Base-by-base conservation (phyloP, 1,140 invertebrate species). In the Mya arenaria region DNA sequence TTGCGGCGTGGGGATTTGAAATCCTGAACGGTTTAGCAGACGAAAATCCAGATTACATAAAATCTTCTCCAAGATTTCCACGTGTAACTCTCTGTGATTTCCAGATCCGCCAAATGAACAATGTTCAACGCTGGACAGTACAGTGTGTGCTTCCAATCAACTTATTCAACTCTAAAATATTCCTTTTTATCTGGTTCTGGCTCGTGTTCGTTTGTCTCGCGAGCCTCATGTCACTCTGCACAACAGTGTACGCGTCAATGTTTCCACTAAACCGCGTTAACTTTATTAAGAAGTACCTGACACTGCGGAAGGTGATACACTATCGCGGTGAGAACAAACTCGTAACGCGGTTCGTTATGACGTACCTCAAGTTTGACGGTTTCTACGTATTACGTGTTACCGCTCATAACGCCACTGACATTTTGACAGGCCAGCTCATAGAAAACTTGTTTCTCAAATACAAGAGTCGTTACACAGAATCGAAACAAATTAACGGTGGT, bases 121-220 rank as follows among this genome's bases (percentile, higher is more conserved):
- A 93, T 34, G 90, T 93, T 36, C 91, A 94, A 71, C 89, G 91
- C 75, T 92, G 94, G 87, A 93, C 93, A 44, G 93, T 94, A 48
- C 93, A 94, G 79, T 94, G 93, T 84, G 93, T 94, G 13, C 92
- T 94, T 10, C 94, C 94, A 79, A 94, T 94, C 60, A 94, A 94
- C 83, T 89, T 94, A 32, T 94, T 94, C 88, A 94, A 94, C 78
- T 93, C 94, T 82, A 94, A 94, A 87, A 93, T 94, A 37, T 94
- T 94, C 84, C 89, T 94, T 56, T 93, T 94, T 82, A 86, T 94
- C 28, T 94, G 94, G 94, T 94, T 94, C 85, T 94, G 94, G 94
- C 92, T 93, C 39, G 92, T 94, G 19, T 93, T 94, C 87, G 90
- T 94, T 4, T 89, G 92, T 58, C 78, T 92, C 30, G 87, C 93